Evolutionary conservation across 2,797 vertebrate genomes (phyloP), one percentile per base, ranked within the genome.

Genomic region (Parambassis ranga): DNA sequence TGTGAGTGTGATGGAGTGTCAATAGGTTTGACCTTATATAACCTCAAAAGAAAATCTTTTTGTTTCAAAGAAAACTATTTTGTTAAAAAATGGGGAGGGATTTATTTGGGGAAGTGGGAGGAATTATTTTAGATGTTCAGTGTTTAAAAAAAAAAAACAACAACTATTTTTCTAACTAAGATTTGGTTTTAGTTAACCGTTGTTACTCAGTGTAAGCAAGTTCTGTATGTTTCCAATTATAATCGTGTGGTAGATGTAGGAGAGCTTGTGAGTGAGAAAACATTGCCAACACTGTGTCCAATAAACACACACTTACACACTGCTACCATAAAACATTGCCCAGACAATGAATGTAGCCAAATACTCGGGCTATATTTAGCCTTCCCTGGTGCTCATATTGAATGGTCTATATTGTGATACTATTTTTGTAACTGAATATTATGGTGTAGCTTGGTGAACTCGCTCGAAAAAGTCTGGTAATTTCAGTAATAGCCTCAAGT

Each of bases 291-390:
- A 91, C 90, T 92, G 90, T 93, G 90, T 92, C 87, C 62, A 48
- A 75, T 80, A 77, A 74, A 86, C 74, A 77, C 73, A 79, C 69
- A 68, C 61, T 68, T 72, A 66, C 75, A 83, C 75, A 74, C 79
- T 68, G 76, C 82, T 77, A 86, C 79, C 71, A 7, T 65, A 49
- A 70, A 75, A 60, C 85, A 80, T 89, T 87, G 86, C 80, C 86
- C 83, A 84, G 89, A 90, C 88, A 86, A 87, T 90, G 89, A 91
- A 91, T 91, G 90, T 91, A 90, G 90, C 90, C 88, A 90, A 90
- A 88, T 87, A 89, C 82, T 85, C 65, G 13, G 88, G 89, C 88
- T 90, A 83, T 89, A 32, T 84, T 79, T 66, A 85, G 89, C 90
- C 89, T 87, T 81, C 61, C 76, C 87, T 86, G 89, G 87, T 91